phyloP scores from a whole-genome alignment of 2,888 invertebrate genomes.

The Nasonovia ribisnigri region DNA sequence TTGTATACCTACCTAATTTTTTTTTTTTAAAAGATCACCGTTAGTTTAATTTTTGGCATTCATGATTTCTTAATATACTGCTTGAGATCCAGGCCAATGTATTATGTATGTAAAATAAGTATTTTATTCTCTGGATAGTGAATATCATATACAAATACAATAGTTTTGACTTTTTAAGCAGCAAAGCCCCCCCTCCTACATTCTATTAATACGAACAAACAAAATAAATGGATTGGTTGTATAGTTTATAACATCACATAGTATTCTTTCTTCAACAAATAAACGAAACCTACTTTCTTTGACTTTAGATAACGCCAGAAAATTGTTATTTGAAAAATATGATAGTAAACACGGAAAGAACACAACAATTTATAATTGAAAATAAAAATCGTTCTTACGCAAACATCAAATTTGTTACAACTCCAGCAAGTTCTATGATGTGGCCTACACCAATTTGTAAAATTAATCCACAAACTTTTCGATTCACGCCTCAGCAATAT shows the following conservation, averaged over 20 bases:
- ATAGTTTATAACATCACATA: neutral
- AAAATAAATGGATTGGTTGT: neutral
- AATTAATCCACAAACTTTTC: slow-evolving; percentile 37
- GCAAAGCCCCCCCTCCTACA: neutral
- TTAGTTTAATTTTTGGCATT: neutral
- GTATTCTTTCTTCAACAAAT: neutral
- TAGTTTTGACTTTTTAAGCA: neutral
- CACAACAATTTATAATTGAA: slow-evolving; percentile 25
- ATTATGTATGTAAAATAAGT: neutral
- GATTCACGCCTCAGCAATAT: slow-evolving; percentile 44
- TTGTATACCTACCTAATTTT: neutral
- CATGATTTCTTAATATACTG: neutral
- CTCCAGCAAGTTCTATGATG: neutral
- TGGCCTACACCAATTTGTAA: slow-evolving; percentile 16
- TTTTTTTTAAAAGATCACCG: neutral
- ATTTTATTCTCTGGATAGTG: neutral
- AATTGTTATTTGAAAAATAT: slow-evolving; percentile 41
- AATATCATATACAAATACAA: neutral
- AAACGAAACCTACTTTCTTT: neutral
- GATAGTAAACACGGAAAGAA: slow-evolving; percentile 25
- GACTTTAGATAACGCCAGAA: slow-evolving; percentile 19
- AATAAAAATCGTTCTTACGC: slow-evolving; percentile 38
- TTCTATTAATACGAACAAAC: neutral
- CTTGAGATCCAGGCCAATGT: neutral
- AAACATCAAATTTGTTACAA: slow-evolving; percentile 19